Evolutionary conservation across 2,797 vertebrate species (phyloP).

Genomic region (Phalloptychus januarius): DNA sequence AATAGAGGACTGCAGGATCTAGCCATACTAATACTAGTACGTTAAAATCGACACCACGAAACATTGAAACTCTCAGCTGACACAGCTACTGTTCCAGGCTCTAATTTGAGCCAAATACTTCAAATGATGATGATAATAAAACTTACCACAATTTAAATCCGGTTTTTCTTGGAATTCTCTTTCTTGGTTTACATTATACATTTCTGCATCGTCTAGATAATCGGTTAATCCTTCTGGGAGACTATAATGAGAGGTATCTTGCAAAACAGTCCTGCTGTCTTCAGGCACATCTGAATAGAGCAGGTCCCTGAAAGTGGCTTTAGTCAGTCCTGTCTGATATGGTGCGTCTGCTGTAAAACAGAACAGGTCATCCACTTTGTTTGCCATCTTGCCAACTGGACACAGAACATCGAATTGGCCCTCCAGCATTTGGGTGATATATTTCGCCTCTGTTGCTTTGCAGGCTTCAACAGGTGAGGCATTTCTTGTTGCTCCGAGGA

Average conservation of each 20-base stretch:
- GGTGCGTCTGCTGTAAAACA: neutral
- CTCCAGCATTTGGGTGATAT: neutral
- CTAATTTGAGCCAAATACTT: neutral
- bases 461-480: conserved; percentile 13
- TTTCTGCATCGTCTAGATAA: neutral
- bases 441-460: neutral
- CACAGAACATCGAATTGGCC: neutral
- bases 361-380: neutral
- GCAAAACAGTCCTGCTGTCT: neutral
- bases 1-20: neutral
- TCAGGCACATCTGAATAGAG: neutral
- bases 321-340: neutral
- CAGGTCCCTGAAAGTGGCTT: conserved; percentile 1
- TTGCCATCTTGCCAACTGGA: neutral
- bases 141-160: conserved; percentile 44
- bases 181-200: neutral
- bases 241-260: neutral
- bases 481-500: neutral
- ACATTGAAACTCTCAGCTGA: too few relatives aligned
- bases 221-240: neutral
- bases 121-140: neutral
- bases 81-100: neutral
- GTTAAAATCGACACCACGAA: neutral
- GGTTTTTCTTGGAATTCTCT: neutral
- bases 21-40: neutral